Evolutionary conservation across 2,113 vertebrate genomes (phyloP).

Genomic region (Limnothrissa miodon): DNA sequence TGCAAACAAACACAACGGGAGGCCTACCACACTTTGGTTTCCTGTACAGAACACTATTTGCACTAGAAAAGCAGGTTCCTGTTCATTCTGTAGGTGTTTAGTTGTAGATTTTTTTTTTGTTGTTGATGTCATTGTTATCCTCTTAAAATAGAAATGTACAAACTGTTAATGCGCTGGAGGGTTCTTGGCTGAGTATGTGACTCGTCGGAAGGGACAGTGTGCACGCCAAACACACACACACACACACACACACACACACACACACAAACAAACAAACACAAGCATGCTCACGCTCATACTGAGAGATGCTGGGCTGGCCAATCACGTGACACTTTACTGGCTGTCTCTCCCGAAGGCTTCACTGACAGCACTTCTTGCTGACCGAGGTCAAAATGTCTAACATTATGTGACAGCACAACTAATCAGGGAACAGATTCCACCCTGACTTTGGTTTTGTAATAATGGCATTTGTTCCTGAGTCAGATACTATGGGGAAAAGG

Average conservation of each 20-base stretch:
- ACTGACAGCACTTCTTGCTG: not conserved
- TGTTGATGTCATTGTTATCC: too few species aligned
- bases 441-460: not conserved
- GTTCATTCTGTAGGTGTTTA: not conserved
- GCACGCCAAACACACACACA: constrained; percentile 25
- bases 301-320: not conserved
- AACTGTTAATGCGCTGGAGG: constrained; percentile 34
- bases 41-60: constrained; percentile 55
- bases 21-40: constrained; percentile 39
- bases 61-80: constrained; percentile 47
- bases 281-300: not conserved
- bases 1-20: constrained; percentile 5
- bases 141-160: constrained; percentile 50
- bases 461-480: not conserved
- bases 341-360: not conserved
- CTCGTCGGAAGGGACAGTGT: constrained; percentile 41
- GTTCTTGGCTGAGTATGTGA: constrained; percentile 23
- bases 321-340: not conserved
- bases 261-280: not conserved
- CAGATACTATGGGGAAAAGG: not conserved
- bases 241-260: not conserved
- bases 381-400: not conserved
- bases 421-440: not conserved
- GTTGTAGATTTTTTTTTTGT: not conserved
- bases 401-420: not conserved